Evolutionary conservation across 2,888 invertebrate species (phyloP).

Genomic region (Campopleginae sp.): DNA sequence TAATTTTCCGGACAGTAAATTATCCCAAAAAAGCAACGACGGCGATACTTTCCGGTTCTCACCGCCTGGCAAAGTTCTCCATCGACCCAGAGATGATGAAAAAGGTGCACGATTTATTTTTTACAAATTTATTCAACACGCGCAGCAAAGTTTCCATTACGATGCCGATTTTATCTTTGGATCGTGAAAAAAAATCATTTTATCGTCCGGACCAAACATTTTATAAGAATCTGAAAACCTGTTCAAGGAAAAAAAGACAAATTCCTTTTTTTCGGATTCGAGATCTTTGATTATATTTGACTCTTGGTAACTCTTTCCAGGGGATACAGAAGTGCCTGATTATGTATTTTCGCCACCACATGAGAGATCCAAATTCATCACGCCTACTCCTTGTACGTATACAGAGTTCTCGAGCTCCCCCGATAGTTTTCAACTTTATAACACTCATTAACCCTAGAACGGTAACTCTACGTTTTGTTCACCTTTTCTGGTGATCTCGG

Average conservation of each 20-base stretch:
- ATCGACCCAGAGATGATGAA: conserved; percentile 62
- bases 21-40: conserved; percentile 69
- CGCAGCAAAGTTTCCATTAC: too few species aligned
- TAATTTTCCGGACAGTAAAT: too few species aligned
- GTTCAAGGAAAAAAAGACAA: too few species aligned
- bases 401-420: conserved; percentile 59
- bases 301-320: conserved; percentile 68
- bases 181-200: too few species aligned
- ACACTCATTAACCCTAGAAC: not conserved
- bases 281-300: too few species aligned
- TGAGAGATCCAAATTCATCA: conserved; percentile 71
- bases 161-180: too few species aligned
- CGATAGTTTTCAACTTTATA: conserved; percentile 16
- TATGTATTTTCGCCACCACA: conserved; percentile 79
- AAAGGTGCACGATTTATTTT: conserved; percentile 64
- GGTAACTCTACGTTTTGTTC: too few species aligned
- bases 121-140: not conserved
- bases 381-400: conserved; percentile 76
- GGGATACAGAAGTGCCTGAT: conserved; percentile 71
- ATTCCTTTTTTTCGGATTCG: too few species aligned
- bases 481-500: too few species aligned
- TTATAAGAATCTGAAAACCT: too few species aligned
- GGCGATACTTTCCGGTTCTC: conserved; percentile 72
- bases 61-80: conserved; percentile 71
- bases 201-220: too few species aligned